Evolutionary conservation across 2,888 invertebrate species (phyloP).

Genomic region (Troides aeacus): DNA sequence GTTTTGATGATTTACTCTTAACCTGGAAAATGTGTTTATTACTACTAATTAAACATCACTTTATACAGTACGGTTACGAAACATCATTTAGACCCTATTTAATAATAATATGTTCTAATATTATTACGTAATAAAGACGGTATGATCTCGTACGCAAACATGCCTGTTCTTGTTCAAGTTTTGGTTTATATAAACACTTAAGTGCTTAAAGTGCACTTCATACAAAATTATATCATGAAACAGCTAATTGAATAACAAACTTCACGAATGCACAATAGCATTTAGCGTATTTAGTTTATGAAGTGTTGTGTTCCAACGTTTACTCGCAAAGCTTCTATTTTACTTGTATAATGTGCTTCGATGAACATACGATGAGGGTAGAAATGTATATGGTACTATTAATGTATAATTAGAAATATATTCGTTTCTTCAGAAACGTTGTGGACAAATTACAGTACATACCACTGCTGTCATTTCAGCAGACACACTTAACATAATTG

Average conservation of each 20-base stretch:
- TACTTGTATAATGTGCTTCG: background rate
- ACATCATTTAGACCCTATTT: too few relatives aligned
- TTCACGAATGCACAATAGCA: slow-evolving; percentile 9
- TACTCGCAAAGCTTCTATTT: slow-evolving; percentile 3
- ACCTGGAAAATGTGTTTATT: too few relatives aligned
- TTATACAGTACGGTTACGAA: too few relatives aligned
- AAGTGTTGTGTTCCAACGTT: slow-evolving; percentile 3
- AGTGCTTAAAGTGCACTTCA: slow-evolving; percentile 1
- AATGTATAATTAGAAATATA: too few relatives aligned
- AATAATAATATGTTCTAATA: background rate
- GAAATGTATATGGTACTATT: too few relatives aligned
- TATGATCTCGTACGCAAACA: background rate
- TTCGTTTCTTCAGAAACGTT: too few relatives aligned
- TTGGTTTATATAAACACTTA: background rate
- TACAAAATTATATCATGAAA: slow-evolving; percentile 7
- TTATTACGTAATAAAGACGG: background rate
- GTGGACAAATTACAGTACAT: too few relatives aligned
- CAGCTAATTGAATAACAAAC: slow-evolving; percentile 19
- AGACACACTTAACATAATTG: too few relatives aligned
- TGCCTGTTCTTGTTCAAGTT: background rate
- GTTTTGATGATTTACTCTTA: too few relatives aligned
- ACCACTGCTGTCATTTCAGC: too few relatives aligned
- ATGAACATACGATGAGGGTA: background rate
- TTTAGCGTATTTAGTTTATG: slow-evolving; percentile 5
- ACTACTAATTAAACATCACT: too few relatives aligned